Evolutionary conservation across 2,888 invertebrate species (phyloP), one percentile per base, ranked within the genome.

Genomic region (Archips crataeganus): DNA sequence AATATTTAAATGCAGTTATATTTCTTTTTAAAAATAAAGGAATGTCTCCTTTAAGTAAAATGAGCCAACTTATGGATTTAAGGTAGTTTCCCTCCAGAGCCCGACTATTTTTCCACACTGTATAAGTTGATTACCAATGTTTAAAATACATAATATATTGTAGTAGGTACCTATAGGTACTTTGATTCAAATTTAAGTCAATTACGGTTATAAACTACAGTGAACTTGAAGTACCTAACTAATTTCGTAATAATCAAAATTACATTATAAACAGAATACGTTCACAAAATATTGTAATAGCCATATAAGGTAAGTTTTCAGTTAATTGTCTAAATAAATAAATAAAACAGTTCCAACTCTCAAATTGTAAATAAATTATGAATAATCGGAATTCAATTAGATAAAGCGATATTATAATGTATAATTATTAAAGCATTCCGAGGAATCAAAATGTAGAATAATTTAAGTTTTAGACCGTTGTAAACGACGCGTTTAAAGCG

Each of bases 361-460:
- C 57, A 11, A 57, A 57, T 34, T 57, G 32, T 57, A 23, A 54
- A 54, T 54, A 39, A 60, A 60, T 36, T 60, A 32, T 65, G 51
- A 8, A 62, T 42, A 62, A 62, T 42, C 42, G 42, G 42, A 42
- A 62, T 42, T 15, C 62, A 62, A 42, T 23, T 62, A 36, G 51
- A 51, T 36, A 51, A 36, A 51, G 57, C 15, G 57, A 15, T 62
- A 59, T 62, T 59, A 36, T 11, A 42, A 42, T 54, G 13, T 54
- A 9, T 54, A 23, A 23, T 23, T 9, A 23, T 23, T 49, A 64
- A 49, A 49, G 77, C 77, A 80, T 80, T 81, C 79, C 70, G 75
- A 78, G 77, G 77, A 79, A 80, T 78, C 78, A 78, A 79, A 81
- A 79, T 54, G 71, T 79, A 79, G 77, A 64, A 60, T 75, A 77